Evolutionary conservation across 2,113 vertebrate species (phyloP).

Genomic region (Oceanodroma tethys): DNA sequence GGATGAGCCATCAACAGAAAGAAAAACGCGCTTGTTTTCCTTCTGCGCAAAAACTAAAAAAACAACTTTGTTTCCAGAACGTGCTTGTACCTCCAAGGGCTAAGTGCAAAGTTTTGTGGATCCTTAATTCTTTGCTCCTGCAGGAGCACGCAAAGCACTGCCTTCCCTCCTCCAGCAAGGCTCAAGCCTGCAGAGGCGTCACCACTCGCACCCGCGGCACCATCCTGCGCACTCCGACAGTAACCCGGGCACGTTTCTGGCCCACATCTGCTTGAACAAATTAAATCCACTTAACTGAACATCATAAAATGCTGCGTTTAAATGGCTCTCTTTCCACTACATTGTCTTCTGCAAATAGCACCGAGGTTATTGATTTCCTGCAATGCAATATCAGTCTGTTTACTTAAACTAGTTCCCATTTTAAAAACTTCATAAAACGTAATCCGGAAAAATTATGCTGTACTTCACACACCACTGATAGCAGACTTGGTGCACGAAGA

Average conservation of each 20-base stretch:
- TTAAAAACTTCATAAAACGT: neutral
- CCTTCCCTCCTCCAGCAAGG: neutral
- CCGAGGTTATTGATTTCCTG: neutral
- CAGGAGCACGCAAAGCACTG: neutral
- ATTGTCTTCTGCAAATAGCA: neutral
- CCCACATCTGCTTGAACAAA: neutral
- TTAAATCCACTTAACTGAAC: neutral
- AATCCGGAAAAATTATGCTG: neutral
- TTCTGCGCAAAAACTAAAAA: rapidly evolving
- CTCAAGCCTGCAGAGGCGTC: neutral
- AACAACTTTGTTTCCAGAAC: neutral
- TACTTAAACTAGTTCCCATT: neutral
- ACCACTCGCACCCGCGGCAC: neutral
- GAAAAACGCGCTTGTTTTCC: neutral
- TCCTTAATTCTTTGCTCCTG: neutral
- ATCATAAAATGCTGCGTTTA: neutral
- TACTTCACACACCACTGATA: neutral
- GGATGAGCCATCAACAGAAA: neutral
- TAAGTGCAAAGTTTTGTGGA: neutral
- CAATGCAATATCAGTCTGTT: neutral
- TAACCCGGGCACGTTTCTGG: neutral
- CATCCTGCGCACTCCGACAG: neutral
- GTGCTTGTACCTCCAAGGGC: neutral
- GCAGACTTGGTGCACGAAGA: rapidly evolving
- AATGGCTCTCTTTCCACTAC: neutral